Evolutionary conservation across 1,140 invertebrate genomes (phyloP), one percentile per base, ranked within the genome.

Genomic region (Mya arenaria): DNA sequence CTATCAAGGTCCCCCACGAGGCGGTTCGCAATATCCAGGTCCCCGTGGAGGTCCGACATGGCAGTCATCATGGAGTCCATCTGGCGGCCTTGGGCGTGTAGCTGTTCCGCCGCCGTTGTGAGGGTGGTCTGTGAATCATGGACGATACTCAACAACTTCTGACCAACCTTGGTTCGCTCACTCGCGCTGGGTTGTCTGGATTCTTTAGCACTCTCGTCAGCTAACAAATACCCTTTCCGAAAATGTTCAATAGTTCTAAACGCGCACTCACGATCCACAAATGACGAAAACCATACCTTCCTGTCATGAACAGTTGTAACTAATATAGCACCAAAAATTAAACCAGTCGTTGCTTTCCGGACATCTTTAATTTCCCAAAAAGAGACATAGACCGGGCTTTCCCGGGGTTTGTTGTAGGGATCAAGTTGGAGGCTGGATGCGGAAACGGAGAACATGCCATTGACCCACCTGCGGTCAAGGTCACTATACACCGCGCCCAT

Each of bases 231-330:
- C 17, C 63, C 52, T 44, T 62, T 81, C 63, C 68, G 82, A 62
- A 86, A 86, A 81, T 86, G 77, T 44, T 39, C 65, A 17, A 86
- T 17, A 0, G 71, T 37, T 4, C 32, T 36, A 44, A 58, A 84
- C 25, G 80, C 71, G 23, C 60, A 58, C 25, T 71, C 60, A 25
- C 75, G 34, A 36, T 86, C 83, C 6, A 44, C 13, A n/a, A 86
- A 52, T 1, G 85, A 84, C 4, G 83, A 84, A 36, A 86, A 75
- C 85, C 85, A 86, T 28, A 78, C 36, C 60, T 73, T 82, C 4
- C 80, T 39, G 15, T 72, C 58, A 1, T 60, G 58, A 23, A 69
- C 79, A 25, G 58, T 44, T 13, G 48, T 44, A 8, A 86, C 41
- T 39, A 63, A 62, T 17, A 85, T 62, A 10, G 83, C 83, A 25